Base-by-base conservation (phyloP, 2,113 vertebrate species). In the Noctilio leporinus region DNA sequence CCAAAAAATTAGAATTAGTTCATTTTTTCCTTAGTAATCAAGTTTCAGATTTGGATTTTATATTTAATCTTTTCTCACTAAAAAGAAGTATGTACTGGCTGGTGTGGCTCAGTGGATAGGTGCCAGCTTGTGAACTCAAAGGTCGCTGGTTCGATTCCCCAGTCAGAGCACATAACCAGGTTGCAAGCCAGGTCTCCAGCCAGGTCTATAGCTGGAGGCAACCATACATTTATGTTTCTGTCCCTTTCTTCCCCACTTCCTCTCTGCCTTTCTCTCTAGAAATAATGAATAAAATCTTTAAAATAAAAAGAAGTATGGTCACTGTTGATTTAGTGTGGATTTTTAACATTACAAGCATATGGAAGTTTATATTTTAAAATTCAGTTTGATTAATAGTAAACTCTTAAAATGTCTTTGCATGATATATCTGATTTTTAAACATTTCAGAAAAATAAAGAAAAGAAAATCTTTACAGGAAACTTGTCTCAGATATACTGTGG, bases 21-120 rank as follows among this genome's bases (percentile, higher is more conserved):
- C 30, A 81, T 97, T 72, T 35, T 78, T 57, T 95, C 96, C 64
- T 30, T 94, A 38, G 40, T 35, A 95, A 89, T 51, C 94, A 49
- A 91, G 43, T 93, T 33, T 96, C 47, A 75, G 30, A 92, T 93
- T 70, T 72, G 40, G 40, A 69, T 75, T 94, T 24, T 91, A 2
- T 75, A 47, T 94, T 96, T 89, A 95, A 70, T 95, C 91, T 94
- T 96, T 94, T 76, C 57, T 86, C 94, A 91, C n/a, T 91, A 76
- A 89, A 93, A 96, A 69, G 45, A 94, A 86, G 8, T 64, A 35
- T 70, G 4, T n/a, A n/a, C n/a, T n/a, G n/a, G n/a, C n/a, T n/a
- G n/a, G n/a, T n/a, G n/a, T n/a, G n/a, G n/a, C n/a, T n/a, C n/a
- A n/a, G n/a, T n/a, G n/a, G n/a, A n/a, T n/a, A n/a, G n/a, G n/a